These are phyloP conservation scores for Empidonax traillii DNA, from an alignment of 2,113 vertebrate species.

Conservation along the genomic window DNA sequence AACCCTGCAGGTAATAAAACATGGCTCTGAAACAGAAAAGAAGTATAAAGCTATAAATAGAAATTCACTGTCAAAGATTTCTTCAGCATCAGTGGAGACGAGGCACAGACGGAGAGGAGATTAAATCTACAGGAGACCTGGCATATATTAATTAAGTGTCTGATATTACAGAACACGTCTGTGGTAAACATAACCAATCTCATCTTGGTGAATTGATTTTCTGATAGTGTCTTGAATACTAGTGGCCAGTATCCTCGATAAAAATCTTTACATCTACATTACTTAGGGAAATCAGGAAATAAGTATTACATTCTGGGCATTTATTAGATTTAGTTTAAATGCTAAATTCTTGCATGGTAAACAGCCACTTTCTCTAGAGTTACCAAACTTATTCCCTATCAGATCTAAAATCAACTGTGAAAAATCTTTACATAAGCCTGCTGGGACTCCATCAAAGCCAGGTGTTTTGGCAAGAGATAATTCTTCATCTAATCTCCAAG, in stretches of 20 bases:
- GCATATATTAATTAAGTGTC: constrained; percentile 70
- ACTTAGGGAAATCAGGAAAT: constrained; percentile 57
- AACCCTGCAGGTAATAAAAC: constrained; percentile 28
- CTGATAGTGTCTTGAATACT: constrained; percentile 57
- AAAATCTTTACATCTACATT: constrained; percentile 63
- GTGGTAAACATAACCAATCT: constrained; percentile 55
- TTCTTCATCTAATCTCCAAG: background rate
- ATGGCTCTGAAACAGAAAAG: constrained; percentile 2
- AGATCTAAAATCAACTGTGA: constrained; percentile 18
- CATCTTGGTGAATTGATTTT: constrained; percentile 71
- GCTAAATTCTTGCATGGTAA: constrained; percentile 33
- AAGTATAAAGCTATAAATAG: constrained; percentile 58
- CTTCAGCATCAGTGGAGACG: constrained; percentile 28
- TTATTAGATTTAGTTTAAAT: constrained; percentile 54
- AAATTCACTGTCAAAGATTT: constrained; percentile 49
- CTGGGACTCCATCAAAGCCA: background rate
- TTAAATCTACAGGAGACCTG: constrained; percentile 63
- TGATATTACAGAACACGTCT: constrained; percentile 63
- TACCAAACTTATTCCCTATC: constrained; percentile 26
- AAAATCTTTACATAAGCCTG: constrained; percentile 6
- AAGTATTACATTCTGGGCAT: background rate
- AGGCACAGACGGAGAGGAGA: constrained; percentile 54
- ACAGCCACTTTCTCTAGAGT: constrained; percentile 15
- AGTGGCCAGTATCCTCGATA: constrained; percentile 3
- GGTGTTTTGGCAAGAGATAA: background rate